phyloP scores from a whole-genome alignment of 2,797 vertebrate genomes.

The Urosaurus nigricauda region DNA sequence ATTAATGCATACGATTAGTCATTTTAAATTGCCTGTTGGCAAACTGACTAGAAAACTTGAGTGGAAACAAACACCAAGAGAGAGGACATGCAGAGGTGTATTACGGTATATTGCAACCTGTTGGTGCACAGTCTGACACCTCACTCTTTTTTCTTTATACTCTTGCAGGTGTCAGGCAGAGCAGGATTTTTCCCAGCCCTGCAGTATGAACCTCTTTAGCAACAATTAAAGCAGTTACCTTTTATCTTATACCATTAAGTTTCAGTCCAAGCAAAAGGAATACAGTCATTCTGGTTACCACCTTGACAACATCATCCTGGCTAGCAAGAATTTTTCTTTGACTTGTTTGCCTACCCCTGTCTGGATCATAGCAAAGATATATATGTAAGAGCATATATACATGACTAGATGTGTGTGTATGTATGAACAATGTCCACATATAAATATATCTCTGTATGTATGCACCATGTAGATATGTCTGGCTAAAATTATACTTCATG shows the following conservation, averaged over 20 bases:
- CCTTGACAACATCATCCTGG: not conserved
- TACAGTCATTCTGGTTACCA: not conserved
- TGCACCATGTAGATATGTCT: too few species aligned
- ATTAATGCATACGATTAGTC: not conserved
- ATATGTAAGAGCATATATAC: not conserved
- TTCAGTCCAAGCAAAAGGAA: not conserved
- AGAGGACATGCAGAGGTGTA: not conserved
- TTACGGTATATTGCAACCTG: not conserved
- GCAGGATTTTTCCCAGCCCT: not conserved
- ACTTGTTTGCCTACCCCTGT: not conserved
- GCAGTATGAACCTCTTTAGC: not conserved
- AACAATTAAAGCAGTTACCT: not conserved
- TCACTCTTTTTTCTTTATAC: not conserved
- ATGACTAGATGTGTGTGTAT: too few species aligned
- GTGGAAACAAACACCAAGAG: not conserved
- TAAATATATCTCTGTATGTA: too few species aligned
- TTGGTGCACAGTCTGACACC: not conserved
- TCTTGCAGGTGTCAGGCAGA: not conserved
- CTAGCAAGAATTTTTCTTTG: constrained; percentile 4
- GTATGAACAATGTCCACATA: too few species aligned
- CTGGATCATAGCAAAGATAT: not conserved
- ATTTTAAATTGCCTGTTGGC: not conserved
- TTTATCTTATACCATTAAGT: not conserved
- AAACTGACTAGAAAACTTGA: not conserved
- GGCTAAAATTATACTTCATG: too few species aligned